phyloP scores from a whole-genome alignment of 2,797 vertebrate genomes.

The Molossus alvarezi region DNA sequence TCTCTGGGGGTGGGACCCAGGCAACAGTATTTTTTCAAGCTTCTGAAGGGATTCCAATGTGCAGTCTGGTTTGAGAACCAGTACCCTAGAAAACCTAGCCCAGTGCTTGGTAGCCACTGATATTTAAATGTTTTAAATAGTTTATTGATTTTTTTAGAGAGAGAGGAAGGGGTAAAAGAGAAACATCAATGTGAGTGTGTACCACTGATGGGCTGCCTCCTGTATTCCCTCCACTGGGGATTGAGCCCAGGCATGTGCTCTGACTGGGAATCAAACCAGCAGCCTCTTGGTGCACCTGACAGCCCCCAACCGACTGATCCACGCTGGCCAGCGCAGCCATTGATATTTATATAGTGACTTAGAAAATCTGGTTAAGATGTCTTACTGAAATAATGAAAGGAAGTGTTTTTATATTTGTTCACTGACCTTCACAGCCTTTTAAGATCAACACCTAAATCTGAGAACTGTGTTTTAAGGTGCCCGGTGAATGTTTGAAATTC shows the following conservation, averaged over 20 bases:
- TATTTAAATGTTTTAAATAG: not conserved
- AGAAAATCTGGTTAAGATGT: conserved; percentile 30
- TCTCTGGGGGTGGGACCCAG: not conserved
- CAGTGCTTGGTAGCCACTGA: not conserved
- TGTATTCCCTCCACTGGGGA: no score
- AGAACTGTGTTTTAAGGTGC: conserved; percentile 39
- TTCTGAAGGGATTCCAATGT: not conserved
- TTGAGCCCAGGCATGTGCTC: no score
- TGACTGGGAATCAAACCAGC: no score
- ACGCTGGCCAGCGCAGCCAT: not conserved
- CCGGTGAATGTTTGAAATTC: conserved; percentile 55
- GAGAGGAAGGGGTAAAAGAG: no score
- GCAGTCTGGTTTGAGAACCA: not conserved
- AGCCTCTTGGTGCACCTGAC: no score
- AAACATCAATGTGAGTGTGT: no score
- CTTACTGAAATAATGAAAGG: conserved; percentile 37
- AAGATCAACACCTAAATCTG: conserved; percentile 39
- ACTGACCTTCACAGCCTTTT: not conserved
- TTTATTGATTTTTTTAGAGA: no score
- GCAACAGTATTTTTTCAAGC: not conserved
- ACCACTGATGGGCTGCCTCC: no score
- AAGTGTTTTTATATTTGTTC: conserved; percentile 55
- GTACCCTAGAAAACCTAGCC: not conserved
- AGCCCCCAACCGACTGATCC: no score
- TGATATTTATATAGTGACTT: not conserved